Evolutionary conservation across 2,888 invertebrate genomes (phyloP), one percentile per base, ranked within the genome.

Genomic region (Penaeus monodon): DNA sequence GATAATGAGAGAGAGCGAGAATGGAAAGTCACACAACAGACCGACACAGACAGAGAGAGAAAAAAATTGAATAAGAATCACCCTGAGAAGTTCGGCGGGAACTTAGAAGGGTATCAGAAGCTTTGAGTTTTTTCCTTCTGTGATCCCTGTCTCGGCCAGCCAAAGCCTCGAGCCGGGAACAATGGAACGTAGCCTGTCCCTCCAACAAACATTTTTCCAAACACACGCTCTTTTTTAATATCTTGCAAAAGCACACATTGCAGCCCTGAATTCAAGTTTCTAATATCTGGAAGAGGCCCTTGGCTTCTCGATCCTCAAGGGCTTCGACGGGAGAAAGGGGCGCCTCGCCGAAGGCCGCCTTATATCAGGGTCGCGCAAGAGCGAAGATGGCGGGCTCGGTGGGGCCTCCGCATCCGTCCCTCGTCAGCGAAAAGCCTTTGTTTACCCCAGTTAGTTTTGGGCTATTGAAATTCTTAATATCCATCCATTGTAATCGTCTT

Each of bases 401-500:
- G 77, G 22, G 27, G 78, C 44, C 29, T 77, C 24, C 84, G 84
- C 66, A 78, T 64, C 27, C 33, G 57, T 24, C 27, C 29, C 27
- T 73, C 78, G 33, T 68, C 33, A 22, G 38, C 49, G 49, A 49
- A 49, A 49, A 4, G 20, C 49, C 49, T 82, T 29, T 88, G 88
- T 88, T 88, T 83, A 88, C 88, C 82, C 73, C 66, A 86, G 86
- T 88, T 86, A 88, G 88, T 88, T 88, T 86, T 83, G 84, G 88
- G 80, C 86, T 86, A 86, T 88, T 86, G 86, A 86, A 83, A 86
- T 86, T 89, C 89, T 89, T 89, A 89, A 89, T 89, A 89, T 89
- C 86, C 84, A 83, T 85, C 87, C 85, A 85, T 85, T 88, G 88
- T 89, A 88, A 89, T 88, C 89, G 89, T 81, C 89, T 89, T 89